These are phyloP conservation scores for Aphelenchoides bicaudatus DNA, from an alignment of 2,888 invertebrate species.

Conservation along the genomic window DNA sequence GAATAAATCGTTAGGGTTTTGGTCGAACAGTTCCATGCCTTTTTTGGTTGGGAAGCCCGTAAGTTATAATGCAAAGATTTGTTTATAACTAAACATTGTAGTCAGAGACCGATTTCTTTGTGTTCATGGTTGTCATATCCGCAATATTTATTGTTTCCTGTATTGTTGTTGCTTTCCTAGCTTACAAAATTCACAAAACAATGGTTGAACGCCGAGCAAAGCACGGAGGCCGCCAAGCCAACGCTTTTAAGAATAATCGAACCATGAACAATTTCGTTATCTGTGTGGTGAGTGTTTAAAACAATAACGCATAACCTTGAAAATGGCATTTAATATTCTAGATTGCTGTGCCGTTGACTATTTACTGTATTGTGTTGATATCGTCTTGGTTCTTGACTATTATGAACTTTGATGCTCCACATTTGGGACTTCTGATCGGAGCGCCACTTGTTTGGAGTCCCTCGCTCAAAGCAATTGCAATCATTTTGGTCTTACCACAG, in stretches of 20 bases:
- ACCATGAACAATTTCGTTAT: constrained; percentile 8
- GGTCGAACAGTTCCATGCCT: neutral
- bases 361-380: neutral
- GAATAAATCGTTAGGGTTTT: neutral
- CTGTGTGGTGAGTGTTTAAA: no score
- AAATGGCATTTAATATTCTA: no score
- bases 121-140: no score
- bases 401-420: neutral
- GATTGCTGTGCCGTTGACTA: neutral
- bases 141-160: neutral
- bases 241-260: constrained; percentile 8
- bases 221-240: neutral
- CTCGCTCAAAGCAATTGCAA: neutral
- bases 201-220: neutral
- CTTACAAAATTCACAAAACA: constrained; percentile 1
- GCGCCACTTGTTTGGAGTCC: neutral
- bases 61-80: neutral
- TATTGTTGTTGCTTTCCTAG: neutral
- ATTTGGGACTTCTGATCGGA: neutral
- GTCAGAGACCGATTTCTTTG: no score
- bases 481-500: neutral
- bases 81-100: neutral
- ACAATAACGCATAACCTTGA: no score
- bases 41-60: constrained; percentile 12
- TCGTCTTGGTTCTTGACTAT: neutral